phyloP scores from a whole-genome alignment of 2,113 vertebrate genomes.

The Dendropsophus ebraccatus region DNA sequence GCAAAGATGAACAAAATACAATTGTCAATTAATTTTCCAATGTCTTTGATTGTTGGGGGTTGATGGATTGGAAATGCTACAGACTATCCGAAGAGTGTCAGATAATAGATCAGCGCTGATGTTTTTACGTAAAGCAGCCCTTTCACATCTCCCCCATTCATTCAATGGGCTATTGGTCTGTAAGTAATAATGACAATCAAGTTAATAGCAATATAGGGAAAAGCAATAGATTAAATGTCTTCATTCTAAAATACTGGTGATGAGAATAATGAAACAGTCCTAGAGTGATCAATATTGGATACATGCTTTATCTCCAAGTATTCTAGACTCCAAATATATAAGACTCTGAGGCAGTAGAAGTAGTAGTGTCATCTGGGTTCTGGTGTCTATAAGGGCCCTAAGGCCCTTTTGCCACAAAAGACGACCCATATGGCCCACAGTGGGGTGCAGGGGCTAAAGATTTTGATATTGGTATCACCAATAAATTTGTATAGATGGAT shows the following conservation, averaged over 20 bases:
- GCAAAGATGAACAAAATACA: neutral
- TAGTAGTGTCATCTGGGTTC: neutral
- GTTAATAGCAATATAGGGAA: conserved; percentile 19
- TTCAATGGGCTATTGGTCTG: neutral
- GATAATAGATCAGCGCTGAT: conserved; percentile 2
- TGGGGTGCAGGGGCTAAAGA: too few relatives aligned
- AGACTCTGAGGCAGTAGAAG: neutral
- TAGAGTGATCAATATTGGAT: neutral
- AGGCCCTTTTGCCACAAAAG: neutral
- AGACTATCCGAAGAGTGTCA: neutral
- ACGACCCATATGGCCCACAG: neutral
- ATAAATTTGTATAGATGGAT: too few relatives aligned
- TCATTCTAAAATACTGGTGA: neutral
- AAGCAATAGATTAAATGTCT: conserved; percentile 8
- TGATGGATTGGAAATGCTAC: neutral
- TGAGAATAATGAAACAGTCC: neutral
- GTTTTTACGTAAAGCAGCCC: neutral
- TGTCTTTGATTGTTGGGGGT: conserved; percentile 4
- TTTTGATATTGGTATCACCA: too few relatives aligned
- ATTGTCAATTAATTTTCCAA: neutral
- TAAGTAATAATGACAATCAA: neutral
- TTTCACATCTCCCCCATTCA: neutral
- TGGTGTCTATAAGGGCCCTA: too few relatives aligned
- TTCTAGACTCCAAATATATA: neutral
- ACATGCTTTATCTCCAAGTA: neutral